Base-by-base conservation (phyloP, 2,797 vertebrate species). In the Tachyglossus aculeatus region DNA sequence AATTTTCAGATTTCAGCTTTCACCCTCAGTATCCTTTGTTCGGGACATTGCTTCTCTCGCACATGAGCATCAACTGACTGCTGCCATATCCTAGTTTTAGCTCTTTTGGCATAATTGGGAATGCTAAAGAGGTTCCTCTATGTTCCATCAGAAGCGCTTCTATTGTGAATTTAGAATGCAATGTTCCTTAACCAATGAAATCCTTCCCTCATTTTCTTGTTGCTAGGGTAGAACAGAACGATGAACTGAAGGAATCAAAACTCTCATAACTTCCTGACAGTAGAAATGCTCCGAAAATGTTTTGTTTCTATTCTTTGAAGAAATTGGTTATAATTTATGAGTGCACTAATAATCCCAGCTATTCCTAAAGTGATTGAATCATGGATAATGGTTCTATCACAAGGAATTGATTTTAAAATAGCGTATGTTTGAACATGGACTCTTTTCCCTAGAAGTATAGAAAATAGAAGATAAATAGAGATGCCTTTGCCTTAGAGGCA, bases 191-290 rank as follows among this genome's bases (percentile, higher is more conserved):
- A 24, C 68, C 34, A 10, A n/a, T 34, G 47, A 62, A 21, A 19
- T 67, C 43, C 36, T 55, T 18, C 27, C 27, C 66, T 73, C 60
- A 70, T 34, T 56, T 71, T 48, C 27, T 53, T 71, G 66, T 80
- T 80, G 65, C 56, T 67, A 58, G 72, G 71, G 31, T 11, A 70
- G 78, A 79, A 76, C 72, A 53, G 53, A 73, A 77, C 79, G 69
- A 66, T 63, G 66, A 70, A 60, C 36, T 39, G 58, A 39, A 55
- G 52, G 73, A 53, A 50, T 79, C 56, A 61, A 76, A 76, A 62
- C 72, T 48, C 52, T 57, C 37, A 33, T 45, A 77, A 31, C 69
- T 74, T 61, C 57, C 54, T 76, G 65, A 71, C 10, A 62, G 48
- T 27, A 63, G 70, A 61, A 44, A 63, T 70, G 39, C 43, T 79